These are phyloP conservation scores for Tipula unca DNA, from an alignment of 2,888 invertebrate species.

Conservation along the genomic window DNA sequence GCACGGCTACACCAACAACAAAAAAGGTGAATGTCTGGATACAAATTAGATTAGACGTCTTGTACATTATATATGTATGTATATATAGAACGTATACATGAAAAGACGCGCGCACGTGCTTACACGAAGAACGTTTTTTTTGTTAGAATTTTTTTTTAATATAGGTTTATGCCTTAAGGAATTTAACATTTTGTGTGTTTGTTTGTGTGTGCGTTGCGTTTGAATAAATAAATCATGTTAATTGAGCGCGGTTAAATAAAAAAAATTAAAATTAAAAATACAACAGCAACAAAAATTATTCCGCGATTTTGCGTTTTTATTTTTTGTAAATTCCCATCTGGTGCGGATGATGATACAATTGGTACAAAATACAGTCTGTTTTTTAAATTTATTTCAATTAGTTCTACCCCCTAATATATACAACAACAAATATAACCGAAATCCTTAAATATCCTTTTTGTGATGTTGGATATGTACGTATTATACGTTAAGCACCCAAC, in stretches of 20 bases:
- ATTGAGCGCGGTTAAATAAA: not conserved
- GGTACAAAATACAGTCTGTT: not conserved
- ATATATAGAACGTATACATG: not conserved
- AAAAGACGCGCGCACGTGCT: not conserved
- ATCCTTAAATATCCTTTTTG: not conserved
- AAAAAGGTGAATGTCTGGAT: not conserved
- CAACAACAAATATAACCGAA: not conserved
- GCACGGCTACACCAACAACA: not conserved
- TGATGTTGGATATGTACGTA: not conserved
- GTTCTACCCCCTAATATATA: not conserved
- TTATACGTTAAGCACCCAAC: not conserved
- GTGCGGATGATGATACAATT: not conserved
- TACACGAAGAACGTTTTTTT: not conserved
- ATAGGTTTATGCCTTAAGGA: not conserved
- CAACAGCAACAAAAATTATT: not conserved
- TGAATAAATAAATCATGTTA: slow-evolving; percentile 14
- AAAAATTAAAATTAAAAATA: not conserved
- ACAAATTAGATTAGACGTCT: not conserved
- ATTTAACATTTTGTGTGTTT: not conserved
- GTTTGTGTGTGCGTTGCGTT: not conserved
- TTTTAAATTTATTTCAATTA: not conserved
- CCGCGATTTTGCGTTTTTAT: not conserved
- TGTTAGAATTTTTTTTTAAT: not conserved
- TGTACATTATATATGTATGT: not conserved
- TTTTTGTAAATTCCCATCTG: not conserved